Base-by-base conservation (phyloP, 2,888 invertebrate species). In the Xylocampa areola region DNA sequence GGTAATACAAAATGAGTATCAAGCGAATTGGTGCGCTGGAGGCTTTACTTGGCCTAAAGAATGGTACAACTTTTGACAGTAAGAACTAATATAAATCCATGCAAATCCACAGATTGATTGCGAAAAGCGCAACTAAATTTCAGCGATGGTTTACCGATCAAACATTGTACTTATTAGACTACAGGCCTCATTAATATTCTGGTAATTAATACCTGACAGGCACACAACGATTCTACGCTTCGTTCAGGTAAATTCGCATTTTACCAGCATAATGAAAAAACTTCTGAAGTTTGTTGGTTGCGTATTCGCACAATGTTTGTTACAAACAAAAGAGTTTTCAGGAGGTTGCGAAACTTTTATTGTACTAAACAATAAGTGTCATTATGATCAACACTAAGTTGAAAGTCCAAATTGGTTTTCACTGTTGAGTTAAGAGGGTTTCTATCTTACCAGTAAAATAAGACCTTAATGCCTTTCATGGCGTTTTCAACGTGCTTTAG, bases 231-330 rank as follows among this genome's bases (percentile, higher is more conserved):
- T 48, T 43, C 7, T 35, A 29, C 16, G 32, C 36, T 36, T 2
- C 16, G 14, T 43, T 44, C 32, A 57, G 63, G 49, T 66, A 64
- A 61, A 62, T 55, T 61, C 50, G 40, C 32, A 60, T 49, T 59
- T 45, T 36, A 27, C 41, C 51, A 43, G 40, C 27, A 40, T 71
- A 64, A 71, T 71, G 57, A 71, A 68, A 71, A 71, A 71, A 68
- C 45, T 68, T 71, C 47, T 11, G 40, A 48, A 60, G 19, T 30
- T 37, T 30, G 51, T 29, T 33, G 21, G 36, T 33, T 41, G 30
- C 48, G 43, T 60, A 47, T 32, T 41, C 48, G 45, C 44, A 43
- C 45, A 57, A 50, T 54, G 45, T 54, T 50, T 47, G 11, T 52
- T 39, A 33, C 43, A 58, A 63, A 61, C 54, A 61, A 59, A 59